Evolutionary conservation across 2,888 invertebrate species (phyloP).

Genomic region (Strigamia transsilvanica): DNA sequence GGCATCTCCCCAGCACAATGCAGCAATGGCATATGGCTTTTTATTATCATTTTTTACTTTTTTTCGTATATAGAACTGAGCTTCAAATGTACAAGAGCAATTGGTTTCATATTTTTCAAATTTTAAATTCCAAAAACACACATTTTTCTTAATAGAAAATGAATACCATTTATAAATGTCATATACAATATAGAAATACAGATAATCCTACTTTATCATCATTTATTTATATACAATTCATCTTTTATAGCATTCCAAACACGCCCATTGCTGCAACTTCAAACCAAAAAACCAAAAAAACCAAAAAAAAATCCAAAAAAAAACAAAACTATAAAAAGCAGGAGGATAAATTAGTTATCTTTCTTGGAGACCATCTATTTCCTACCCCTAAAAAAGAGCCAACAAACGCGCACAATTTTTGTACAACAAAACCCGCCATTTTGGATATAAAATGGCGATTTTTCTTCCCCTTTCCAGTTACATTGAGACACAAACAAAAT

Average conservation of each 20-base stretch:
- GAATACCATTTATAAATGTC: conserved; percentile 5
- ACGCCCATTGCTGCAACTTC: conserved; percentile 19
- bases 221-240: conserved; percentile 28
- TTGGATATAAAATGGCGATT: neutral
- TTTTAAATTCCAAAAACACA: neutral
- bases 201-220: neutral
- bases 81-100: conserved; percentile 12
- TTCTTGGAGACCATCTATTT: conserved; percentile 41
- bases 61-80: neutral
- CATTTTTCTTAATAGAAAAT: conserved; percentile 1
- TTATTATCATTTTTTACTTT: neutral
- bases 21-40: neutral
- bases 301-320: neutral
- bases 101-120: neutral
- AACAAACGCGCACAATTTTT: neutral
- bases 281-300: conserved; percentile 7
- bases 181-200: conserved; percentile 9
- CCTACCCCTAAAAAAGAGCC: neutral
- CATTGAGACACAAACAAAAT: conserved; percentile 39
- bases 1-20: conserved; percentile 33
- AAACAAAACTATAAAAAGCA: neutral
- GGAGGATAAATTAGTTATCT: neutral
- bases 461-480: conserved; percentile 6
- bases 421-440: neutral
- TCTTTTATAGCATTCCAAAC: neutral